Evolutionary conservation across 2,888 invertebrate species (phyloP), one percentile per base, ranked within the genome.

Genomic region (Amaurobius ferox): DNA sequence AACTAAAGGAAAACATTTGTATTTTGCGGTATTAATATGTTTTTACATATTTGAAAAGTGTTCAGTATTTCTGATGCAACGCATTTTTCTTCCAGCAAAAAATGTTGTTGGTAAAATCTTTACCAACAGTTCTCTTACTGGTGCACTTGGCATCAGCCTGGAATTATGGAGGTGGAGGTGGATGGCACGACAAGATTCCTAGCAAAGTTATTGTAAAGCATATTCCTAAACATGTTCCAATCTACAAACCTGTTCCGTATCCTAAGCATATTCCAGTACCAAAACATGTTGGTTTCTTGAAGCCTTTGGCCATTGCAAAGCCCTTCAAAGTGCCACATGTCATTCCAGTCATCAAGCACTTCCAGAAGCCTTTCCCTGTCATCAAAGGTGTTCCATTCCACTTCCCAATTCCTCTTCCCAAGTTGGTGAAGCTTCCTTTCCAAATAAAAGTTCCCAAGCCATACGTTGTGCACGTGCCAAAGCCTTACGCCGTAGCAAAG

Each of bases 391-490:
- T 88, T 6, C 88, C 88, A 9, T 40, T 88, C 44, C 81, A 79
- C 23, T 62, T 80, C 32, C 81, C 79, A 0, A 86, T 88, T 13
- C 86, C 80, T 6, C 19, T 88, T 35, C 88, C 88, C 1, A 88
- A 88, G 55, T 40, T 88, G 44, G 76, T 77, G 1, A 70, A 86
- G 40, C 61, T 88, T 1, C 88, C 88, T 1, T 76, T 88, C 67
- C 80, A 74, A 30, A 85, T 88, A 26, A 88, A 86, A 70, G 11
- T 88, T 5, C 88, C 88, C 13, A 88, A 88, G 76, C 88, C 88
- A 7, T 81, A 86, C 48, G 68, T 88, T 0, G 88, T 88, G 1
- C 78, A 71, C 26, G 88, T 88, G 26, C 88, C 88, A 0, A 88
- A 88, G 39, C 88, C 88, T 13, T 88, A 88, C 26, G 81, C 86